Conservation (phyloP, 2,888 invertebrate species). For the Eupsilia transversa region DNA sequence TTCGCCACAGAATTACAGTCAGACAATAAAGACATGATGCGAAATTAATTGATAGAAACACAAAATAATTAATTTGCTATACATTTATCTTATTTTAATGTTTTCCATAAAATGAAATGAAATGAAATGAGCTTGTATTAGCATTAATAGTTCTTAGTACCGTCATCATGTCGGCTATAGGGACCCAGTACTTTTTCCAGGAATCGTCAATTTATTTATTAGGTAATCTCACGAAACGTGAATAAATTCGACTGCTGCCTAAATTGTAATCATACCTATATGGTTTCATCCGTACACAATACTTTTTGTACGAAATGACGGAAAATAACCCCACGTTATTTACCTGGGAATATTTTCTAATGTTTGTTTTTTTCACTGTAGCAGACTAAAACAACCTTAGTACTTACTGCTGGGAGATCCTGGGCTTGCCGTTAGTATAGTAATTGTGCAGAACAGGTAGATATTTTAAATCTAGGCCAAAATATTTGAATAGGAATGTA, state of each 20-base stretch:
- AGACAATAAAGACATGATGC: neutral
- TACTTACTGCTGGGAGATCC: slow-evolving; percentile 13
- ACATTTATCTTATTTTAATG: neutral
- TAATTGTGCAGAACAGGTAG: slow-evolving; percentile 2
- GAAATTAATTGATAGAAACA: neutral
- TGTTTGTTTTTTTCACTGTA: slow-evolving; percentile 9
- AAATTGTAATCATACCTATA: neutral
- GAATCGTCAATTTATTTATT: neutral
- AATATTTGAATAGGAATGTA: no score
- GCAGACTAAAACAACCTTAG: neutral
- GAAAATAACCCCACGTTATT: neutral
- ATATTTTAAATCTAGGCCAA: neutral
- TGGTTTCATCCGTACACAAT: neutral
- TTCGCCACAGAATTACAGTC: no score
- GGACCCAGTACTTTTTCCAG: neutral
- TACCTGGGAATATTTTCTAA: slow-evolving; percentile 2
- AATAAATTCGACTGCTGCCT: neutral
- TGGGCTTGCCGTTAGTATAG: slow-evolving; percentile 10
- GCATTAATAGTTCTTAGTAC: neutral
- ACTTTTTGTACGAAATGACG: neutral
- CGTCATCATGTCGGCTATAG: no score
- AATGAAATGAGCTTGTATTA: neutral
- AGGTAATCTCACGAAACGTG: neutral
- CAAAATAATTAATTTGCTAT: neutral
- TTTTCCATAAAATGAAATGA: no score